phyloP scores from a whole-genome alignment of 1,140 invertebrate species.

The Cydia fagiglandana region DNA sequence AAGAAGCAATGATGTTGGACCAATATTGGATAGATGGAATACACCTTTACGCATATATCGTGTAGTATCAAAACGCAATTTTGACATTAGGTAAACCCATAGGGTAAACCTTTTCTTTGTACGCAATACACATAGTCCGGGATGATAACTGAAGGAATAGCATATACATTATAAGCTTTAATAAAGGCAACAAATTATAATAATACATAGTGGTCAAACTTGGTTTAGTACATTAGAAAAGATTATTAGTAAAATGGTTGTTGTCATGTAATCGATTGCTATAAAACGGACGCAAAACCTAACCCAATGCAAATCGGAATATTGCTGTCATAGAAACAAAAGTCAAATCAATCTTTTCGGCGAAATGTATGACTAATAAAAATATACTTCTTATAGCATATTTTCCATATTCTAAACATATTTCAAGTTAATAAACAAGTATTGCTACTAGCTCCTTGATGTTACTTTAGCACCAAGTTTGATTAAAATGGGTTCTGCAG shows the following conservation, averaged over 20 bases:
- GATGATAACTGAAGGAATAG: neutral
- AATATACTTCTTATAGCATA: neutral
- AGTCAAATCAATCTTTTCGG: neutral
- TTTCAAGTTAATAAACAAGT: neutral
- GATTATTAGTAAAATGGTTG: neutral
- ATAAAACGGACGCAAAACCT: neutral
- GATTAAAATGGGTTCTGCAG: neutral
- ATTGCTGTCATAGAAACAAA: neutral
- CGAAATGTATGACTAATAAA: neutral
- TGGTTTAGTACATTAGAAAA: neutral
- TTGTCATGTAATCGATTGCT: neutral
- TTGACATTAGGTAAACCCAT: too few relatives aligned
- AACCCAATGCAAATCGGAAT: neutral
- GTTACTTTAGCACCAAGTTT: neutral
- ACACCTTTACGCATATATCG: too few relatives aligned
- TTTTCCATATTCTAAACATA: neutral
- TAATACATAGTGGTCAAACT: too few relatives aligned
- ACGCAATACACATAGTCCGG: neutral
- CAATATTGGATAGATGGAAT: too few relatives aligned
- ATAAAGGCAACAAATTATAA: too few relatives aligned
- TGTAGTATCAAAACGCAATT: neutral
- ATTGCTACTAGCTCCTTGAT: neutral
- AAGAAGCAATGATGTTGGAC: too few relatives aligned
- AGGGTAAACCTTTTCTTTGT: neutral
- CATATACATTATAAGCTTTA: neutral